Evolutionary conservation across 2,113 vertebrate species (phyloP).

Genomic region (Columbina picui): DNA sequence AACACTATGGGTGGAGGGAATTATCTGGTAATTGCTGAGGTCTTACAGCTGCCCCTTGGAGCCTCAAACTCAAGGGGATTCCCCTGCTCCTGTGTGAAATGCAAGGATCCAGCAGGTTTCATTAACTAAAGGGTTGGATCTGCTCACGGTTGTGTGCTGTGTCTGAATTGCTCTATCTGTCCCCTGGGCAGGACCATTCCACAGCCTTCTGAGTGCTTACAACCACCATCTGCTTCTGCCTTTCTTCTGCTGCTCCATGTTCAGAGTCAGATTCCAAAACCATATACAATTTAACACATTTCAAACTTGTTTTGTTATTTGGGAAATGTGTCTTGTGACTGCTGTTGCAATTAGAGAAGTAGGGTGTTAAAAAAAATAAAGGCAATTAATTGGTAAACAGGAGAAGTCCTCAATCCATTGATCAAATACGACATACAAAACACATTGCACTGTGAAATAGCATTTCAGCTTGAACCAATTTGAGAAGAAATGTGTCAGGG

Average conservation of each 20-base stretch:
- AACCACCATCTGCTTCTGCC: not conserved
- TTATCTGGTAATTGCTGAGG: not conserved
- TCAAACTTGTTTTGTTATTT: not conserved
- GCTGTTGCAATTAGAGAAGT: not conserved
- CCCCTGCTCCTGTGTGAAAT: not conserved
- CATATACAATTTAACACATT: rapidly evolving
- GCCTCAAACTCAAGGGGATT: not conserved
- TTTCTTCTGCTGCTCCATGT: not conserved
- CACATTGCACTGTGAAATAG: not conserved
- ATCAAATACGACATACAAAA: not conserved
- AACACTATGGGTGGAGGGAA: not conserved
- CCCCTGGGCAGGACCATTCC: not conserved
- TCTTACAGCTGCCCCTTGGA: not conserved
- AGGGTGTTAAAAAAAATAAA: not conserved
- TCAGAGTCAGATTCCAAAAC: not conserved
- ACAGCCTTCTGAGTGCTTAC: not conserved
- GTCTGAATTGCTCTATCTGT: not conserved
- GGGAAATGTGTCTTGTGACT: not conserved
- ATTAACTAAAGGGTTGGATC: not conserved
- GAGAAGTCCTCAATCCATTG: not conserved
- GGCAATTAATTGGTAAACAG: not conserved
- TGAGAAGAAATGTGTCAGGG: conserved; percentile 52
- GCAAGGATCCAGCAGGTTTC: not conserved
- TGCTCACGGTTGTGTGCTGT: not conserved
- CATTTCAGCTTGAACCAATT: conserved; percentile 7